A percentile compares a stretch with the other conserved stretches of the same genome.
These are phyloP conservation scores for Hetaerina titia DNA, from an alignment of 2,888 invertebrate species.

Conservation along the genomic window DNA sequence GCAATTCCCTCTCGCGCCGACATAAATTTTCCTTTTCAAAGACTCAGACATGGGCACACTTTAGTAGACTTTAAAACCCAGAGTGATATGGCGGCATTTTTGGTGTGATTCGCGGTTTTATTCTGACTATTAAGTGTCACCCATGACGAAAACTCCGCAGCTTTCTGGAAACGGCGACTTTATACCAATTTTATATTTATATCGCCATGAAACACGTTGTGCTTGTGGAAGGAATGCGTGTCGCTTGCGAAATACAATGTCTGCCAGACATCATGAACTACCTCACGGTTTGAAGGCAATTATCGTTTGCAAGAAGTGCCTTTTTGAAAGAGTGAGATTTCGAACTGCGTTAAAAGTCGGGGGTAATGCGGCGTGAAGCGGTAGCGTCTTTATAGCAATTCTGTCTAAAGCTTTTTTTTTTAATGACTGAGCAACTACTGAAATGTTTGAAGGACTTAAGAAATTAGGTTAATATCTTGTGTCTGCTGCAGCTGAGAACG, in stretches of 20 bases:
- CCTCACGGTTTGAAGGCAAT: not conserved
- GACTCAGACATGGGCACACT: not conserved
- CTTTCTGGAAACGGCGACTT: not conserved
- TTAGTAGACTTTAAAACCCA: not conserved
- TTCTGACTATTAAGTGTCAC: not conserved
- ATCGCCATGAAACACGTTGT: not conserved
- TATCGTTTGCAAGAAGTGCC: constrained; percentile 5
- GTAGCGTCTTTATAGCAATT: not conserved
- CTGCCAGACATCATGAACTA: constrained; percentile 9
- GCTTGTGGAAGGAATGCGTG: not conserved
- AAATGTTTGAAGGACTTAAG: not conserved
- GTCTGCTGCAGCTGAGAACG: not conserved
- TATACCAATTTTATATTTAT: constrained; percentile 10
- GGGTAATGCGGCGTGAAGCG: constrained; percentile 18
- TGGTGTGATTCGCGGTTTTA: constrained; percentile 29
- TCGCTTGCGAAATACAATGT: not conserved
- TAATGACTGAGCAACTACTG: constrained; percentile 3
- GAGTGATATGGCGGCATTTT: constrained; percentile 34
- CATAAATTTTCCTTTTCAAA: constrained; percentile 21
- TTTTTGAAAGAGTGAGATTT: not conserved
- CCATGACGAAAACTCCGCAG: not conserved
- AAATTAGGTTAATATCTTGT: constrained; percentile 18
- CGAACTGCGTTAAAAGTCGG: constrained; percentile 23
- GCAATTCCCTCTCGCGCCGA: not conserved
- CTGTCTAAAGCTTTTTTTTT: not conserved